A percentile compares a stretch with the other conserved stretches of the same genome.
phyloP scores from a whole-genome alignment of 2,113 vertebrate species.

The Salvelinus fontinalis region DNA sequence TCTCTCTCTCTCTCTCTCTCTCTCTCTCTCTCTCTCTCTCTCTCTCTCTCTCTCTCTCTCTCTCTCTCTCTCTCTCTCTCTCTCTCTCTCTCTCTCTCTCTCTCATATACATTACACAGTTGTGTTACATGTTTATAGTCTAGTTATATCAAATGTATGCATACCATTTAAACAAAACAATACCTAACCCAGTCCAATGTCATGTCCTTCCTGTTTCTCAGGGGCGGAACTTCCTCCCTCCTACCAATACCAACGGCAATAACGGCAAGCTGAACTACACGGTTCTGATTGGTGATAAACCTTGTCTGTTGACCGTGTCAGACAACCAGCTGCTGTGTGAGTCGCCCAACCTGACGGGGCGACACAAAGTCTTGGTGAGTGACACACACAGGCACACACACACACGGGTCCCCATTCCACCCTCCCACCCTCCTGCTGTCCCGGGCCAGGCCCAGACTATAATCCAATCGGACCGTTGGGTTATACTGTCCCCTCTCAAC shows the following conservation, averaged over 20 bases:
- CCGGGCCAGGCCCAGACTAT: not conserved
- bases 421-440: not conserved
- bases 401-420: not conserved
- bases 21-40: no score
- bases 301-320: conserved; percentile 89
- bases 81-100: no score
- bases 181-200: not conserved
- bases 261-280: conserved; percentile 96
- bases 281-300: conserved; percentile 91
- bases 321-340: conserved; percentile 97
- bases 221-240: conserved; percentile 94
- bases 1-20: no score
- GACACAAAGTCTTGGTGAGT: conserved; percentile 96
- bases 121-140: no score
- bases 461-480: conserved; percentile 48
- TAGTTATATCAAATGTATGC: no score
- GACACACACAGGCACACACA: not conserved
- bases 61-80: no score
- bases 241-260: conserved; percentile 85
- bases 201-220: conserved; percentile 48
- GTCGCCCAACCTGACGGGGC: conserved; percentile 91
- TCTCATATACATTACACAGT: no score
- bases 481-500: conserved; percentile 53
- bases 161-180: no score
- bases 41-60: no score